Conservation (phyloP, 2,113 vertebrate species). For the Halcyon malimbica region DNA sequence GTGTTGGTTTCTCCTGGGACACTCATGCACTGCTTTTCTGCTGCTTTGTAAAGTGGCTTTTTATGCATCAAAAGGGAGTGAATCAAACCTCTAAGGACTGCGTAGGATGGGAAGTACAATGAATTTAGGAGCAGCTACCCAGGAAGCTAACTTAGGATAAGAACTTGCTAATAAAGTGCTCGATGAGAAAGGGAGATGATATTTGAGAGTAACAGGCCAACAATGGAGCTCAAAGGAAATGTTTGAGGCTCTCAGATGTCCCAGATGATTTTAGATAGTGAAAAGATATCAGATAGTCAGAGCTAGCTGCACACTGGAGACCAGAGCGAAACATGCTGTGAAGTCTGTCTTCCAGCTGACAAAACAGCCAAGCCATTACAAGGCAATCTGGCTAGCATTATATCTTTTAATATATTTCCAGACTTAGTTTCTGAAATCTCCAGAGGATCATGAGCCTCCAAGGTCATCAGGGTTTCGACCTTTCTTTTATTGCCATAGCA, state of each 20-base stretch:
- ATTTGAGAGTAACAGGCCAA: conserved; percentile 29
- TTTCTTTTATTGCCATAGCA: conserved; percentile 66
- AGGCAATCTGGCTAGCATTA: conserved; percentile 25
- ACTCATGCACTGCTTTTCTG: neutral
- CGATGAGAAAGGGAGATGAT: neutral
- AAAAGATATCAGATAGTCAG: conserved; percentile 14
- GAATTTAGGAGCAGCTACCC: conserved; percentile 14
- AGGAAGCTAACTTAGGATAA: neutral
- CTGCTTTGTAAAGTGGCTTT: neutral
- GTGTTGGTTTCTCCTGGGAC: neutral
- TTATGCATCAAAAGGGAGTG: neutral
- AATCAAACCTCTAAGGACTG: conserved; percentile 13
- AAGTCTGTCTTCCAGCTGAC: conserved; percentile 36
- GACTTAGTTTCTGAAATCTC: conserved; percentile 36
- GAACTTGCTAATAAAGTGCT: conserved; percentile 35
- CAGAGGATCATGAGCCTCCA: conserved; percentile 25
- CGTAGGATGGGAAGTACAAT: neutral
- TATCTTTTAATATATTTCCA: conserved; percentile 49
- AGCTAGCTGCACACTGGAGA: conserved; percentile 3
- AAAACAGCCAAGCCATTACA: conserved; percentile 34
- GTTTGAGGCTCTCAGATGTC: conserved; percentile 18
- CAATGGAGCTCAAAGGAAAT: conserved; percentile 20
- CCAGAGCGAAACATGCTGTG: neutral
- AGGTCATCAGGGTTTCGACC: conserved; percentile 47
- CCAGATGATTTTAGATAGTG: conserved; percentile 41